Conservation (phyloP, 92 coral and sea anemone species). For the Pocillopora meandrina region DNA sequence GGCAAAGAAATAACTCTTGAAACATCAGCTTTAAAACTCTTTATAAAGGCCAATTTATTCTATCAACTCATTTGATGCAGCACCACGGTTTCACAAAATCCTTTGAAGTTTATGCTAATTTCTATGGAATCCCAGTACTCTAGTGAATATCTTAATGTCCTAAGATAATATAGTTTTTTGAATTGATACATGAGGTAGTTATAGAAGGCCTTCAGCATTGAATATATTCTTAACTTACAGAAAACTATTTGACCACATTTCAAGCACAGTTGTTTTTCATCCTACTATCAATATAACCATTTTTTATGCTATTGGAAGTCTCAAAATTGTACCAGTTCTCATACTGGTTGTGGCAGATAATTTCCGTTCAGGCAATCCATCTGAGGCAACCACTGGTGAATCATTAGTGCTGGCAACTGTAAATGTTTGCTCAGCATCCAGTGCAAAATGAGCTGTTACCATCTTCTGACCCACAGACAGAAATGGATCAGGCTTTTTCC, state of each 20-base stretch:
- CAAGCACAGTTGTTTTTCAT: neutral
- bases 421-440: slow-evolving; percentile 79
- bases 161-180: too few relatives aligned
- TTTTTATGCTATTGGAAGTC: slow-evolving; percentile 68
- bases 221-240: too few relatives aligned
- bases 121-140: too few relatives aligned
- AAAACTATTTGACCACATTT: neutral
- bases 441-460: slow-evolving; percentile 74
- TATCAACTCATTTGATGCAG: too few relatives aligned
- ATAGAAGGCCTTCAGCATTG: too few relatives aligned
- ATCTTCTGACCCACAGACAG: slow-evolving; percentile 58
- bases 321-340: slow-evolving; percentile 80
- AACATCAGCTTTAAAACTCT: too few relatives aligned
- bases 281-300: neutral
- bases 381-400: slow-evolving; percentile 71
- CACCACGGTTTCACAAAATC: too few relatives aligned
- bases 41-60: too few relatives aligned
- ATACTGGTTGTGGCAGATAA: slow-evolving; percentile 75
- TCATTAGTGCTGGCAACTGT: slow-evolving; percentile 78
- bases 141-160: too few relatives aligned
- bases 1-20: too few relatives aligned
- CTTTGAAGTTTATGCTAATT: too few relatives aligned
- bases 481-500: slow-evolving; percentile 62
- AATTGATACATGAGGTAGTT: too few relatives aligned
- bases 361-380: slow-evolving; percentile 68